A percentile compares a stretch with the other conserved stretches of the same genome.
phyloP scores from a whole-genome alignment of 2,113 vertebrate species.

The Buteo buteo region DNA sequence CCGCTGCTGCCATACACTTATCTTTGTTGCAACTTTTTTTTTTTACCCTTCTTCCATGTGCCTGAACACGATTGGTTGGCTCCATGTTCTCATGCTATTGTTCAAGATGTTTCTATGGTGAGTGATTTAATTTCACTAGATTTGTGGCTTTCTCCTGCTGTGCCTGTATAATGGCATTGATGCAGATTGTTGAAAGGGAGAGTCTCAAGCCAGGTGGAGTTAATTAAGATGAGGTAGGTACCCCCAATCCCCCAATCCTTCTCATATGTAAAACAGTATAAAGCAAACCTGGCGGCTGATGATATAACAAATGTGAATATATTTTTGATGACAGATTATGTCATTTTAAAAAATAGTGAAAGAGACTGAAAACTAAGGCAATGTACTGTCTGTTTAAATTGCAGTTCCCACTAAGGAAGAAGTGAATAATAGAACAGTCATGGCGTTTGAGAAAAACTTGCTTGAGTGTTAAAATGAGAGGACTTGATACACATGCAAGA shows the following conservation, averaged over 20 bases:
- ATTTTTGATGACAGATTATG: slow-evolving; percentile 49
- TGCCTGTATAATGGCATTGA: slow-evolving; percentile 54
- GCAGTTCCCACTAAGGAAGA: neutral
- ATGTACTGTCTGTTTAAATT: neutral
- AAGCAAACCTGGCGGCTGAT: neutral
- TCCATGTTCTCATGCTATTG: slow-evolving; percentile 52
- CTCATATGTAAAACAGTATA: neutral
- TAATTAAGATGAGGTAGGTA: slow-evolving; percentile 58
- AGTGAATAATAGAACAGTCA: neutral
- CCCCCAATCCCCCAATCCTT: neutral
- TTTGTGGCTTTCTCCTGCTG: slow-evolving; percentile 69
- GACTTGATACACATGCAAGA: neutral
- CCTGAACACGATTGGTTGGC: slow-evolving; percentile 20
- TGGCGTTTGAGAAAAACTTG: neutral
- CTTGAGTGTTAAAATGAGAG: neutral
- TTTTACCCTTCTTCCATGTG: neutral
- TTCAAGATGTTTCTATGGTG: slow-evolving; percentile 68
- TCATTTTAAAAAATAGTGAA: neutral
- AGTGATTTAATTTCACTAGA: slow-evolving; percentile 67
- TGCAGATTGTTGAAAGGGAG: slow-evolving; percentile 56
- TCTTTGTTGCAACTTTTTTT: slow-evolving; percentile 20
- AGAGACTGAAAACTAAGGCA: slow-evolving; percentile 4
- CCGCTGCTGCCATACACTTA: neutral
- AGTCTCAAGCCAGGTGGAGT: slow-evolving; percentile 63
- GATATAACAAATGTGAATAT: slow-evolving; percentile 28